Evolutionary conservation across 1,140 invertebrate genomes (phyloP).

Genomic region (Drosophila funebris): DNA sequence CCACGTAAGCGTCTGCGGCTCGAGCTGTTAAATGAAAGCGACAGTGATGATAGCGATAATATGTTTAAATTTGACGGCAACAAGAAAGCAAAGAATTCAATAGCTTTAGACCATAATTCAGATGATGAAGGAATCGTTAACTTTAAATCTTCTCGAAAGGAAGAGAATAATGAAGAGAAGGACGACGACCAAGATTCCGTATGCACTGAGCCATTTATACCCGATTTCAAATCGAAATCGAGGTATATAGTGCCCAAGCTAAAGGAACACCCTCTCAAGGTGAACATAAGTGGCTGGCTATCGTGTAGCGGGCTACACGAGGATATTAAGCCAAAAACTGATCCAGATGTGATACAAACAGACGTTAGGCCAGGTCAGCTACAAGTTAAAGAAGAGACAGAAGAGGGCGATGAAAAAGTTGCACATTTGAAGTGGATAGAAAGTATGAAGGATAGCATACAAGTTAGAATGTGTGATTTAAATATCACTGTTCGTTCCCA

Average conservation of each 20-base stretch:
- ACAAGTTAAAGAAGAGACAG: conserved; percentile 36
- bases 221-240: conserved; percentile 40
- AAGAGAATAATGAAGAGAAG: not conserved
- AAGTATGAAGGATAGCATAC: conserved; percentile 53
- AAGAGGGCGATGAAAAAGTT: conserved; percentile 10
- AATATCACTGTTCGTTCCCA: conserved; percentile 27
- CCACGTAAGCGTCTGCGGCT: conserved; percentile 53
- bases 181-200: conserved; percentile 38
- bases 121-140: conserved; percentile 42
- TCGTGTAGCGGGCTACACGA: conserved; percentile 61
- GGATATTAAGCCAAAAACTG: conserved; percentile 24
- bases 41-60: conserved; percentile 65
- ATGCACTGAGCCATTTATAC: conserved; percentile 44
- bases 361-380: not conserved
- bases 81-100: conserved; percentile 30
- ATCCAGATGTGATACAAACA: conserved; percentile 2
- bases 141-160: conserved; percentile 16
- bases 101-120: conserved; percentile 3
- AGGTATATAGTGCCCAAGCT: conserved; percentile 57
- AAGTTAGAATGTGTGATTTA: conserved; percentile 52
- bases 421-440: conserved; percentile 54
- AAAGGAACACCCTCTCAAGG: conserved; percentile 37
- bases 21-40: conserved; percentile 46
- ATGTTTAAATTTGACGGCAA: conserved; percentile 57
- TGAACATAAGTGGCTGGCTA: conserved; percentile 63